Evolutionary conservation across 1,140 invertebrate genomes (phyloP), one percentile per base, ranked within the genome.

Genomic region (Camponotus floridanus): DNA sequence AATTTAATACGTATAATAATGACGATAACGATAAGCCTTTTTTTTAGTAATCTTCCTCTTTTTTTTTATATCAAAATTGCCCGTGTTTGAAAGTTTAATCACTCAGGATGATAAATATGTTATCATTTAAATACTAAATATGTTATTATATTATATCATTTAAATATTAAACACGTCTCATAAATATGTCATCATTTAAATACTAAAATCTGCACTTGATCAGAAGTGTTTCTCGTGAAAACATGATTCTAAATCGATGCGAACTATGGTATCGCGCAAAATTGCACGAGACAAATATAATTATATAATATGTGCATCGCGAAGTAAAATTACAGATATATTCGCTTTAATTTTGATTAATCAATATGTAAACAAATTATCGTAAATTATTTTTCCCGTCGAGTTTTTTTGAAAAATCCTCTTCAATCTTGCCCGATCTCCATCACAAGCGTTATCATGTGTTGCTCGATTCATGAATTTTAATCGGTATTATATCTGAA

Each of bases 401-500:
- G 42, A 15, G 18, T 83, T 61, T 73, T 39, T 33, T 11, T 18
- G 9, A 45, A 59, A 73, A 61, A 83, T 26, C 15, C 11, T 26
- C 65, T 81, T 57, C 31, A 57, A 57, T 73, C 55, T 62, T 48
- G 39, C 57, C 21, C 13, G 55, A 48, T 61, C 67, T n/a, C 39
- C 26, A 81, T 83, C 78, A 74, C 61, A 18, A 45, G 26, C 26
- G 55, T 83, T 83, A 62, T 83, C 79, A 26, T 33, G 26, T 33
- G 51, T 55, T 31, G 26, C 31, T 3, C 2, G 39, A 26, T n/a
- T 83, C 67, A 83, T 83, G 79, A 83, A 83, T 83, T 83, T 83
- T 83, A 83, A 83, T 73, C 79, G 15, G 39, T 11, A n/a, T 81
- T 73, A 73, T 83, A 83, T 74, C 39, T 73, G 55, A 62, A 83